A percentile compares a stretch with the other conserved stretches of the same genome.
Evolutionary conservation across 2,888 invertebrate species (phyloP).

Genomic region (Habroteleia sp.): DNA sequence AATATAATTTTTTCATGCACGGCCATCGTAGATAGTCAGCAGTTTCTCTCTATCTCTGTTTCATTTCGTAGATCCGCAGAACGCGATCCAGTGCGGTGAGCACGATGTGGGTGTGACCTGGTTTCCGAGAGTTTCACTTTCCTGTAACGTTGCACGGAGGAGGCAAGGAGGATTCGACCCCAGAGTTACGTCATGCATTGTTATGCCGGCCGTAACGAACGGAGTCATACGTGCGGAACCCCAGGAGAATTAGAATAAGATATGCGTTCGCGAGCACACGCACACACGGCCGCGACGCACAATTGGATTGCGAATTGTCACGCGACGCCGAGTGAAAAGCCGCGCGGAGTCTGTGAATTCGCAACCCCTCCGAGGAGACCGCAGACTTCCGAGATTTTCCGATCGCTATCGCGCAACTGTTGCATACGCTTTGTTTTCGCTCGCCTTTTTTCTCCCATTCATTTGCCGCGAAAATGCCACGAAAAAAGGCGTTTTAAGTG

Average conservation of each 20-base stretch:
- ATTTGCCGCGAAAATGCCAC: slow-evolving; percentile 34
- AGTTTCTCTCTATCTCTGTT: slow-evolving; percentile 59
- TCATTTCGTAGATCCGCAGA: slow-evolving; percentile 66
- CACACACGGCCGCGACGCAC: slow-evolving; percentile 28
- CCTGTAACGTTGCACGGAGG: slow-evolving; percentile 78
- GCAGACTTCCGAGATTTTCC: slow-evolving; percentile 60
- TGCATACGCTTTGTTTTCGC: slow-evolving; percentile 54
- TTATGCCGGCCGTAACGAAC: slow-evolving; percentile 77
- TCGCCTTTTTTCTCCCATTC: slow-evolving; percentile 45
- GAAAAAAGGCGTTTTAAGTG: slow-evolving; percentile 32
- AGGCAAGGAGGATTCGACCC: slow-evolving; percentile 79
- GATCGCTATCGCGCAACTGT: slow-evolving; percentile 53
- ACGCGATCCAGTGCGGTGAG: slow-evolving; percentile 69
- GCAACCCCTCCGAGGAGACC: slow-evolving; percentile 50
- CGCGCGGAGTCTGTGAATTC: slow-evolving; percentile 52
- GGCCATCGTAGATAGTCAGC: slow-evolving; percentile 47
- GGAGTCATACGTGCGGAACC: slow-evolving; percentile 74
- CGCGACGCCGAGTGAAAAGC: slow-evolving; percentile 47
- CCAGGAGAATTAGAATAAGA: slow-evolving; percentile 71
- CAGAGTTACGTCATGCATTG: slow-evolving; percentile 76
- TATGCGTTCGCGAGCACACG: slow-evolving; percentile 27
- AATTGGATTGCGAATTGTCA: slow-evolving; percentile 56
- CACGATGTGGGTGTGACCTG: slow-evolving; percentile 81
- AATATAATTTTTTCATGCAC: slow-evolving; percentile 45
- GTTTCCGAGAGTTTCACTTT: slow-evolving; percentile 81